Conservation (phyloP, 2,113 vertebrate species). For the Pluvianellus socialis region DNA sequence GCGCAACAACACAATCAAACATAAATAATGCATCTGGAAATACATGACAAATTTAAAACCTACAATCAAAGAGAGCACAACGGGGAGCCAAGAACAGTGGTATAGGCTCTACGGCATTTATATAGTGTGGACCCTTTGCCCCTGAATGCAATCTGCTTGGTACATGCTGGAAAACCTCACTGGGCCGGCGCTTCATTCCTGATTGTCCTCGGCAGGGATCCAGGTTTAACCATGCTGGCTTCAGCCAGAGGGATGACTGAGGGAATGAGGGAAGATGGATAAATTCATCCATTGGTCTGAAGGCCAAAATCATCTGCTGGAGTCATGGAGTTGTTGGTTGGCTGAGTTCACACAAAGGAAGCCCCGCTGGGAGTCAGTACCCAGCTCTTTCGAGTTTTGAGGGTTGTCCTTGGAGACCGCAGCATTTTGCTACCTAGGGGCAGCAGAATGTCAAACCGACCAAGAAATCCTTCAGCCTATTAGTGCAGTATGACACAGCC, state of each 20-base stretch:
- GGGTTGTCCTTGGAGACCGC: constrained; percentile 32
- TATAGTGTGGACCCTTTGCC: constrained; percentile 48
- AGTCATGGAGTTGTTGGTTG: constrained; percentile 72
- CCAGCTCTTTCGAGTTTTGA: constrained; percentile 54
- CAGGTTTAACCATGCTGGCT: constrained; percentile 64
- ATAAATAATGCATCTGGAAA: constrained; percentile 55
- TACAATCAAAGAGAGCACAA: constrained; percentile 19
- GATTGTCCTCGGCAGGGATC: constrained; percentile 54
- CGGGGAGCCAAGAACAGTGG: neutral
- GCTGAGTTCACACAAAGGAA: constrained; percentile 65
- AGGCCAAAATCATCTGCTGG: constrained; percentile 71
- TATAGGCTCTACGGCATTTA: neutral
- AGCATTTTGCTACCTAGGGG: constrained; percentile 19
- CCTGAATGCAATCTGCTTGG: neutral
- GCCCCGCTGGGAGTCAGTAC: neutral
- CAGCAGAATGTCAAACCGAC: constrained; percentile 39
- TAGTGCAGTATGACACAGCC: neutral
- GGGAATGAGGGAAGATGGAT: constrained; percentile 60
- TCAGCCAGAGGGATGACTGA: constrained; percentile 49
- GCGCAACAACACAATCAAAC: constrained; percentile 61
- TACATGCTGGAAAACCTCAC: constrained; percentile 63
- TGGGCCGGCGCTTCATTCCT: constrained; percentile 33
- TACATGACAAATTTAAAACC: constrained; percentile 23
- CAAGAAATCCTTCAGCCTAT: neutral
- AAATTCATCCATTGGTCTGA: constrained; percentile 52